Percentiles rank a stretch among this genome's conserved stretches.
These are phyloP conservation scores for Tolmerus cingulatus DNA, from an alignment of 2,888 invertebrate species.

Conservation along the genomic window DNA sequence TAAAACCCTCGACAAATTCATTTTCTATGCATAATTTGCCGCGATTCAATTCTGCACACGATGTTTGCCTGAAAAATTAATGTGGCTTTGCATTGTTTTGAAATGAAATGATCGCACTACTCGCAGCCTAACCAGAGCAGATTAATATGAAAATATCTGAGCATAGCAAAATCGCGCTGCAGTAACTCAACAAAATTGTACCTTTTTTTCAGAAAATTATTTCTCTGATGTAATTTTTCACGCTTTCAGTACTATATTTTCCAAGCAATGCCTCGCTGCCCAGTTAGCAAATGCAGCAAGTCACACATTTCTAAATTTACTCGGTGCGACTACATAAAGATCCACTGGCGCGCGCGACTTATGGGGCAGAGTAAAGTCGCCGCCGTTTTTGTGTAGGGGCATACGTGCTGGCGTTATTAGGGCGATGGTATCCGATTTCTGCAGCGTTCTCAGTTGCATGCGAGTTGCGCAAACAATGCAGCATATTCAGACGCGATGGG, in stretches of 20 bases:
- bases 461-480: neutral
- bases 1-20: neutral
- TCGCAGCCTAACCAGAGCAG: neutral
- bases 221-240: slow-evolving; percentile 34
- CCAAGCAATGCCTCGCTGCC: neutral
- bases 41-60: neutral
- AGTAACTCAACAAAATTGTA: neutral
- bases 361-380: neutral
- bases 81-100: neutral
- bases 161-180: neutral
- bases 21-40: neutral
- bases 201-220: neutral
- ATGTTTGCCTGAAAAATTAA: neutral
- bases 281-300: neutral
- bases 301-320: neutral
- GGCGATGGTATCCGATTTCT: neutral
- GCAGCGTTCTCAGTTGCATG: neutral
- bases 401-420: neutral
- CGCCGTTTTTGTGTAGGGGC: neutral
- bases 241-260: slow-evolving; percentile 11
- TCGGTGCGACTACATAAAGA: neutral
- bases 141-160: neutral
- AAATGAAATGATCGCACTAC: neutral
- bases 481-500: neutral
- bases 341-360: neutral